Base-by-base conservation (phyloP, 1,140 invertebrate species). In the Formica exsecta region DNA sequence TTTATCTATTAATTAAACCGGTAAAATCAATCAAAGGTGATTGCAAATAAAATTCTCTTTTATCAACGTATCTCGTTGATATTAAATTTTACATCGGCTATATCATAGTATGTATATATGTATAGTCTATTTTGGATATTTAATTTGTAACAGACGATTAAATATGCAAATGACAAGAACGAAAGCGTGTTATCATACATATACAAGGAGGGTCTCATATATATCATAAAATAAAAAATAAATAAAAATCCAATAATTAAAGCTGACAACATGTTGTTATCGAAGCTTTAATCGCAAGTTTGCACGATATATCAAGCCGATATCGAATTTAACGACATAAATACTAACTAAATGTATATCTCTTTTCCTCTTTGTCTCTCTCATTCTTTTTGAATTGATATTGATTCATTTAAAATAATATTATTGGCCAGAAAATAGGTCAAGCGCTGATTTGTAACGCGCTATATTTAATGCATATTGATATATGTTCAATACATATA, bases 401-500 rank as follows among this genome's bases (percentile, higher is more conserved):
- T 70, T 16, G 64, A 80, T 70, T 81, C 29, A 5, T 73, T 81
- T 22, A 68, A 41, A 71, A 16, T 54, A 54, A n/a, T 54, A 54
- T n/a, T 19, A 51, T 51, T 51, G 48, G 44, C 0, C 11, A 44
- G 25, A 0, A 29, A 29, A 70, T 22, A 1, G 22, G 7, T 6
- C n/a, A 9, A 80, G 16, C 19, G 25, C 8, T 38, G 16, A 73
- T 70, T 70, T 81, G 32, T 13, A 61, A 16, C 13, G 61, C n/a
- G 16, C 16, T 32, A 22, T 59, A 22, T 85, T 85, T 85, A 77
- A 75, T 66, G 44, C 41, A 57, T 76, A 65, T 85, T 65, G 59
- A 84, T 65, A 22, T 51, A 36, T 32, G 25, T 48, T 38, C 36
- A 38, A 48, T 48, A 76, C 65, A 84, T 19, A 51, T 76, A 65